Evolutionary conservation across 2,888 invertebrate genomes (phyloP), one percentile per base, ranked within the genome.

Genomic region (Callosobruchus maculatus): DNA sequence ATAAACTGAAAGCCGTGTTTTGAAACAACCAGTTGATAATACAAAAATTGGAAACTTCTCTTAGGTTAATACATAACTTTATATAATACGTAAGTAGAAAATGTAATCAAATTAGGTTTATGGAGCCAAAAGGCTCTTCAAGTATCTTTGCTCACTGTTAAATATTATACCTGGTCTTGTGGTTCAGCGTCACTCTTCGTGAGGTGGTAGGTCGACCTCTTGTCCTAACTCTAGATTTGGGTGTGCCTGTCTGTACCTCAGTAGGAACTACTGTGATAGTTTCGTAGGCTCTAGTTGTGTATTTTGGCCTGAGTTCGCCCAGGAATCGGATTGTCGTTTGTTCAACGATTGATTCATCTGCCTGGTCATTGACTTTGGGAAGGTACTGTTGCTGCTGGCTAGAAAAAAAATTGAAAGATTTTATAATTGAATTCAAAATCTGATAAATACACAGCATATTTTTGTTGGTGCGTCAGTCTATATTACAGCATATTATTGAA

Each of bases 231-330:
- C 78, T 78, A 20, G 80, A 73, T 72, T 76, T 79, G 5, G 79
- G 78, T 9, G 80, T 77, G 75, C 80, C 81, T 7, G 78, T 77
- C 67, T 74, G 77, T 20, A 72, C 71, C 67, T 77, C 75, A 68
- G 73, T 67, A 20, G 68, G 67, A 70, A 78, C 77, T 21, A 77
- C 74, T 2, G 77, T 76, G 21, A 76, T 69, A 9, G 20, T n/a
- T 70, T 77, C 74, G 68, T 21, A 75, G 67, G 75, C 73, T 20
- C 76, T 72, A 22, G 80, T 75, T 49, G 78, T 78, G 75, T 84
- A 86, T 79, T 86, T 86, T 0, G 86, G 85, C 75, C 84, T 80
- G 31, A 86, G 82, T 82, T 85, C 84, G 0, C 86, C 86, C 4
- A 86, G 78, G 73, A 86, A 86, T 66, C 81, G 81, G 9, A 84